Evolutionary conservation across 2,888 invertebrate species (phyloP).

Genomic region (Bombyx huttoni): DNA sequence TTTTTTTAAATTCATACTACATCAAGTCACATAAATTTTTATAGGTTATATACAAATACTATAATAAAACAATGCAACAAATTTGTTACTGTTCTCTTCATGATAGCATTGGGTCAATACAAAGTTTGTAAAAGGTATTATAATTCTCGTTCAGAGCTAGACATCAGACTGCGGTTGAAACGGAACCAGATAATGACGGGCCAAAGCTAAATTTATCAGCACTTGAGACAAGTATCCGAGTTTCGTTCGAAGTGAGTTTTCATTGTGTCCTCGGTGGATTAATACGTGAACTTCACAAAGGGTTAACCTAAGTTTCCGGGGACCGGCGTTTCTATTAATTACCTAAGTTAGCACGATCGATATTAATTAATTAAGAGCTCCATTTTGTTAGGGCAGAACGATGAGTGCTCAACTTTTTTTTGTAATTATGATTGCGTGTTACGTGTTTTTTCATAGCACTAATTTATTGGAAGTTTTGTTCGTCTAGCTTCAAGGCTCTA

Average conservation of each 20-base stretch:
- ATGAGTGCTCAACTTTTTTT: neutral
- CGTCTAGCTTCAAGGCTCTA: too few species aligned
- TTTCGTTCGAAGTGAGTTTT: conserved; percentile 35
- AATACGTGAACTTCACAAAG: conserved; percentile 60
- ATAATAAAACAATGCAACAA: too few species aligned
- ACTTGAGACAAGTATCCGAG: conserved; percentile 29
- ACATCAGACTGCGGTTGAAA: neutral
- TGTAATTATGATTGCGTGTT: neutral
- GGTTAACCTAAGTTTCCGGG: conserved; percentile 55
- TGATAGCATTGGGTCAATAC: too few species aligned
- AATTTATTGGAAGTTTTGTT: too few species aligned
- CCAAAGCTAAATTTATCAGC: conserved; percentile 20
- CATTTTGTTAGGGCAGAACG: conserved; percentile 13
- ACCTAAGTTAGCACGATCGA: conserved; percentile 49
- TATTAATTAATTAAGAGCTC: conserved; percentile 56
- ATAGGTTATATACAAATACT: too few species aligned
- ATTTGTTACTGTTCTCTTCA: too few species aligned
- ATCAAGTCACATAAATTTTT: too few species aligned
- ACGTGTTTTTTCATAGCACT: neutral
- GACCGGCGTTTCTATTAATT: conserved; percentile 62
- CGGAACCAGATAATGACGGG: neutral
- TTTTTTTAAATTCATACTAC: too few species aligned
- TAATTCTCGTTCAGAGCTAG: neutral
- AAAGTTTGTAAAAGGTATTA: too few species aligned
- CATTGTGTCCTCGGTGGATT: conserved; percentile 52